phyloP scores from a whole-genome alignment of 2,888 invertebrate species.

The Pseudococcus viburni region DNA sequence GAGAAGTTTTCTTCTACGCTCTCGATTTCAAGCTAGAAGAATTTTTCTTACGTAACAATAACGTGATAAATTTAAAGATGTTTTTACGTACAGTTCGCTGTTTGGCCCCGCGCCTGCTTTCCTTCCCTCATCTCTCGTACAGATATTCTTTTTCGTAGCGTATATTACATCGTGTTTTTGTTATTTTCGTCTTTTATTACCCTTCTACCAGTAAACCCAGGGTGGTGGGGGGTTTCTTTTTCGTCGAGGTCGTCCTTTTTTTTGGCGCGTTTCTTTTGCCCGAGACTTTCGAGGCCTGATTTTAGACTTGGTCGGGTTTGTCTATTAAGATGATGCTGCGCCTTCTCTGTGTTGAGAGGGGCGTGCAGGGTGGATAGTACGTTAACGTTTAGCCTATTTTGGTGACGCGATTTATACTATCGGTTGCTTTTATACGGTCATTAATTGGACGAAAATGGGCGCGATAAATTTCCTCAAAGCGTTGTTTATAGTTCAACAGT shows the following conservation, averaged over 20 bases:
- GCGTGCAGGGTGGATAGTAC: not conserved
- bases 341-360: too few species aligned
- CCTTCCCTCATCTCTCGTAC: not conserved
- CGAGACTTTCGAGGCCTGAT: too few species aligned
- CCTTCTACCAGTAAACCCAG: not conserved
- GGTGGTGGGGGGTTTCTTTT: not conserved
- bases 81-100: not conserved
- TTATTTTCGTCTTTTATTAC: not conserved
- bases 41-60: not conserved
- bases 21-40: conserved; percentile 21
- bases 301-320: too few species aligned
- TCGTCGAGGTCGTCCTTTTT: not conserved
- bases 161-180: not conserved
- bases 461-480: not conserved
- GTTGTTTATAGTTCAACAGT: conserved; percentile 30
- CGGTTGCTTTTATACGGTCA: not conserved
- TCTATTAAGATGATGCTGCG: too few species aligned
- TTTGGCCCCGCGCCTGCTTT: not conserved
- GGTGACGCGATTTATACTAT: conserved; percentile 2
- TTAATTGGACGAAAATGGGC: conserved; percentile 4
- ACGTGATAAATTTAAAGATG: conserved; percentile 15
- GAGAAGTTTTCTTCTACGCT: not conserved
- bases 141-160: not conserved
- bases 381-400: not conserved
- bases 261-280: not conserved